Percentiles rank a stretch among this genome's conserved stretches.
Evolutionary conservation across 1,140 invertebrate species (phyloP).

Genomic region (Drosophila albomicans): DNA sequence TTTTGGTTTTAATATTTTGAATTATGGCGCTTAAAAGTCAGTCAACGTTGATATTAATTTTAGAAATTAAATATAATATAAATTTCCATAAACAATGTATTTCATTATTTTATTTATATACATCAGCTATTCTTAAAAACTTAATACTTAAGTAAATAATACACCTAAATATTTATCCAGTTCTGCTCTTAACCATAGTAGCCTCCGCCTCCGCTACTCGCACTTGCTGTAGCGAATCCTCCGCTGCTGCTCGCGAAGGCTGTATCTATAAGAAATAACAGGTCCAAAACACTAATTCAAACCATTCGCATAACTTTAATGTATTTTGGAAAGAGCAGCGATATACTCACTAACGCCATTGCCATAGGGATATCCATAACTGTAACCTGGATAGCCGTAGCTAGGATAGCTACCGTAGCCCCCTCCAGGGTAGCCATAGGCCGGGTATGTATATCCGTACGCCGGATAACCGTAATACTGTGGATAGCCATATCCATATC

Average conservation of each 20-base stretch:
- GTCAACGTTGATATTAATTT: background rate
- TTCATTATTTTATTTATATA: slow-evolving; percentile 26
- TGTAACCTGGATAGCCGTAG: slow-evolving; percentile 63
- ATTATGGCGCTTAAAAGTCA: background rate
- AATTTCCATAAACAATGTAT: background rate
- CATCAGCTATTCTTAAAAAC: slow-evolving; percentile 28
- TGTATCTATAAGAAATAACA: slow-evolving; percentile 75
- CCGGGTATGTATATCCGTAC: slow-evolving; percentile 43
- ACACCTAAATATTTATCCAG: slow-evolving; percentile 36
- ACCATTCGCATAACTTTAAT: slow-evolving; percentile 12
- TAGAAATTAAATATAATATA: background rate
- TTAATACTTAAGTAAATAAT: slow-evolving; percentile 53
- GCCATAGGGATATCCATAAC: slow-evolving; percentile 58
- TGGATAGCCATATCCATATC: slow-evolving; percentile 47
- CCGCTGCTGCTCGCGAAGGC: slow-evolving; percentile 78
- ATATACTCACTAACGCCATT: slow-evolving; percentile 73
- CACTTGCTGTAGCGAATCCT: slow-evolving; percentile 70
- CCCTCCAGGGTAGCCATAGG: slow-evolving; percentile 53
- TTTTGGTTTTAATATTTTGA: background rate
- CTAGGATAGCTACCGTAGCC: slow-evolving; percentile 51
- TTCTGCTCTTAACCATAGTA: slow-evolving; percentile 60
- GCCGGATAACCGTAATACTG: slow-evolving; percentile 40
- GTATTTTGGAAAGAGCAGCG: slow-evolving; percentile 7
- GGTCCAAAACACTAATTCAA: slow-evolving; percentile 75
- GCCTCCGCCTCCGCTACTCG: slow-evolving; percentile 54